Base-by-base conservation (phyloP, 2,113 vertebrate species). In the Euleptes europaea region DNA sequence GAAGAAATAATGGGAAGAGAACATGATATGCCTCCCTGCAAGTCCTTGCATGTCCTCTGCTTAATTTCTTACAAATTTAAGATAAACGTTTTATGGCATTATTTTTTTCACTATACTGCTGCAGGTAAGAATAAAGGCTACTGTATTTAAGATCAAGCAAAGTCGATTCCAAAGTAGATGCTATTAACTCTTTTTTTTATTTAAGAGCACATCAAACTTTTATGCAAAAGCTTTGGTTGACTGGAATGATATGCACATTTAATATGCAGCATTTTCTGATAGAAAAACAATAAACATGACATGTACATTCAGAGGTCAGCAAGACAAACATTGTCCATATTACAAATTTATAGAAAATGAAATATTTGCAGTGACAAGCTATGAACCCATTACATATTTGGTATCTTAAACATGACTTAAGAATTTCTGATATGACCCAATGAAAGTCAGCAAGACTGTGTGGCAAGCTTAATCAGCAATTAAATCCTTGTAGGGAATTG, bases 251-350 rank as follows among this genome's bases (percentile, higher is more conserved):
- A 88, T 13, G 0, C 71, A 93, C 80, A 93, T 72, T 87, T 92
- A 83, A 70, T 93, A 67, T 90, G 75, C 42, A 83, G 86, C 71
- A 85, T 84, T 54, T 0, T 54, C 71, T 82, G 74, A 80, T 78
- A 66, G 49, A 1, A 83, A 93, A 87, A 95, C 0, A 0, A 91
- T 93, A 94, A 94, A 94, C 86, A 86, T 89, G 92, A 92, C 67
- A 66, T 75, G 44, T 94, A 96, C 92, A 96, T 95, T 96, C 93
- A 92, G 66, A 85, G 87, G 85, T 93, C 91, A 93, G 88, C 69
- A 92, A 92, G 92, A 94, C 82, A 77, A 92, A 87, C 85, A 87
- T 60, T 85, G 66, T 80, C 76, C 88, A 85, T 44, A 60, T 90
- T 92, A 92, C 75, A 94, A 76, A 88, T 38, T 92, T 94, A 86